Conservation (phyloP, 1,140 invertebrate genomes). For the Lycorma delicatula region DNA sequence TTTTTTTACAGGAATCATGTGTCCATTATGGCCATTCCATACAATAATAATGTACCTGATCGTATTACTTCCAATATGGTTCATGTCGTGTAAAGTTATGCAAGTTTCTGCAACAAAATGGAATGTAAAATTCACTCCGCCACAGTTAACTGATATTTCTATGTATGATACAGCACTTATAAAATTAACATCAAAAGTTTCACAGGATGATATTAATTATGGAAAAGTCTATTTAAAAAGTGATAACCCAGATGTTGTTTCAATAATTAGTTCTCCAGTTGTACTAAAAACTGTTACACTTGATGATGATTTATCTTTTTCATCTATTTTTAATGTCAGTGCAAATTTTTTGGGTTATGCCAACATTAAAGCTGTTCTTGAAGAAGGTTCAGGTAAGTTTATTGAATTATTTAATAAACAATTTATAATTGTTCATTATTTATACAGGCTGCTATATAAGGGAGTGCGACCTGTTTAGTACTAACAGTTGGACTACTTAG, state of each 20-base stretch:
- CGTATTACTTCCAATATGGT: conserved; percentile 43
- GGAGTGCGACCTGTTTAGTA: too few species aligned
- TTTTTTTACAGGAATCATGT: conserved; percentile 38
- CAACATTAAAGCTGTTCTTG: conserved; percentile 31
- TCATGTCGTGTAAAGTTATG: conserved; percentile 38
- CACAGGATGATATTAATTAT: conserved; percentile 1
- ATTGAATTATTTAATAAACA: not conserved
- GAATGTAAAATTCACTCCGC: conserved; percentile 32
- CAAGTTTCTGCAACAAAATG: conserved; percentile 31
- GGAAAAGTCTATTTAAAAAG: not conserved
- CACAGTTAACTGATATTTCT: conserved; percentile 23
- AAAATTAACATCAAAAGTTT: conserved; percentile 1
- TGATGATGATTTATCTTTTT: conserved; percentile 36
- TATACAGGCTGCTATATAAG: too few species aligned
- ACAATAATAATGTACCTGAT: conserved; percentile 46
- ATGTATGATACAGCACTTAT: conserved; percentile 14
- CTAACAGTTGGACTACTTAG: too few species aligned
- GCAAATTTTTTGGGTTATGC: conserved; percentile 55
- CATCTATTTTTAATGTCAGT: conserved; percentile 42
- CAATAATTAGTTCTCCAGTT: not conserved
- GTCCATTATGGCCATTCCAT: conserved; percentile 52
- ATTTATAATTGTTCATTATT: conserved; percentile 1
- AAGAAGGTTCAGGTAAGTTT: conserved; percentile 19
- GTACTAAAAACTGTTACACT: conserved; percentile 30
- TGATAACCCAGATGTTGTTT: conserved; percentile 3